phyloP scores from a whole-genome alignment of 2,797 vertebrate species.

The Brachymystax lenok region DNA sequence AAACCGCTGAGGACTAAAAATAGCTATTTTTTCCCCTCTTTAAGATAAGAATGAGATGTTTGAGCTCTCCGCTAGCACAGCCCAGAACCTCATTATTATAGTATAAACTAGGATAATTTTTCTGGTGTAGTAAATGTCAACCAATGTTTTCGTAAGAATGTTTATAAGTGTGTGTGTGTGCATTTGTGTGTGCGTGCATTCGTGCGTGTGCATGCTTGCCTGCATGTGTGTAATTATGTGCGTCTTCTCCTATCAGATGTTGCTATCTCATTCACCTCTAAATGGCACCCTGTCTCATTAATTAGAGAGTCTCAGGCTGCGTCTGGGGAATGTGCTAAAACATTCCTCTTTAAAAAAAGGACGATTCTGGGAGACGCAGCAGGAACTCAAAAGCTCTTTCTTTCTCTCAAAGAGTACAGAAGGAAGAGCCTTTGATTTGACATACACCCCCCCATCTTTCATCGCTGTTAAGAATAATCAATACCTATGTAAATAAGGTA shows the following conservation, averaged over 20 bases:
- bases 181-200: neutral
- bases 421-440: too few species aligned
- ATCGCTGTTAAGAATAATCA: constrained; percentile 17
- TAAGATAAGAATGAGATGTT: constrained; percentile 33
- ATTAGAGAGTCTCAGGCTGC: constrained; percentile 31
- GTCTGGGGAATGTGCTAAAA: constrained; percentile 21
- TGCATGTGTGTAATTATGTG: neutral
- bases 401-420: neutral
- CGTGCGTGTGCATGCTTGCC: neutral
- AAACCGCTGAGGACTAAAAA: constrained; percentile 43
- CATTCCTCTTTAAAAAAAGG: constrained; percentile 7
- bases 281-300: constrained; percentile 24
- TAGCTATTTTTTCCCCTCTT: constrained; percentile 34
- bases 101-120: constrained; percentile 20
- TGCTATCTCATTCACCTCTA: constrained; percentile 9
- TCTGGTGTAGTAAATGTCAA: constrained; percentile 55
- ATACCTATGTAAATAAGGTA: constrained; percentile 14
- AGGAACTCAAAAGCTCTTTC: constrained; percentile 18
- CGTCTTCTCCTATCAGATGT: constrained; percentile 12
- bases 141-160: constrained; percentile 9
- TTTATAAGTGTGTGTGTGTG: constrained; percentile 15
- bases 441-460: neutral
- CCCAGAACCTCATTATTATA: constrained; percentile 48
- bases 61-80: constrained; percentile 29
- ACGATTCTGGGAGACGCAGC: constrained; percentile 12